Percentiles rank a stretch among this genome's conserved stretches.
Conservation (phyloP, 2,113 vertebrate genomes). For the Callithrix jacchus region DNA sequence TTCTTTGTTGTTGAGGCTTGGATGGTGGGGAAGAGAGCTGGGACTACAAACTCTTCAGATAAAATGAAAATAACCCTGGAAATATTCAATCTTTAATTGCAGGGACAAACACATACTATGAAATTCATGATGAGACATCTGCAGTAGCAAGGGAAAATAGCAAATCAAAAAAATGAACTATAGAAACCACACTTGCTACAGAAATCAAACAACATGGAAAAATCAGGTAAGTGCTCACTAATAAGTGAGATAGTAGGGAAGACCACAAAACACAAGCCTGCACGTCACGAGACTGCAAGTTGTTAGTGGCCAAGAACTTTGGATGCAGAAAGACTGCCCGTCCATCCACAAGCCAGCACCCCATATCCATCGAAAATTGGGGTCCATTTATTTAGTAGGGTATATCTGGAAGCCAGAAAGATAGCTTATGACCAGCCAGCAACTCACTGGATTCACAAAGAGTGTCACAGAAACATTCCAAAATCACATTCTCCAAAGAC, state of each 20-base stretch:
- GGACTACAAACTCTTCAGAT: background rate
- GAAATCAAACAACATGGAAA: background rate
- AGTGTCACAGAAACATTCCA: background rate
- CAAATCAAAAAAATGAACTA: background rate
- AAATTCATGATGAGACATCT: background rate
- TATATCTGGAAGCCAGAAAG: background rate
- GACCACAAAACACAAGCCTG: background rate
- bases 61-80: background rate
- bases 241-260: background rate
- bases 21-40: fast-evolving
- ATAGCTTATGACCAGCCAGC: background rate
- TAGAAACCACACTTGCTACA: background rate
- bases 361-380: background rate
- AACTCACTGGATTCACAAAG: background rate
- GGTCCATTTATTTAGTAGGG: background rate
- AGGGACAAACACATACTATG: background rate
- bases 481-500: background rate
- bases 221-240: background rate
- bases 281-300: background rate
- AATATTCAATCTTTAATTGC: background rate
- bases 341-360: background rate
- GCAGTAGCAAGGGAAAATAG: background rate
- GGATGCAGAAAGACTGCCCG: background rate
- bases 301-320: background rate
- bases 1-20: background rate